These are phyloP conservation scores for Leucophenga montana DNA, from an alignment of 2,888 invertebrate species.

Conservation along the genomic window DNA sequence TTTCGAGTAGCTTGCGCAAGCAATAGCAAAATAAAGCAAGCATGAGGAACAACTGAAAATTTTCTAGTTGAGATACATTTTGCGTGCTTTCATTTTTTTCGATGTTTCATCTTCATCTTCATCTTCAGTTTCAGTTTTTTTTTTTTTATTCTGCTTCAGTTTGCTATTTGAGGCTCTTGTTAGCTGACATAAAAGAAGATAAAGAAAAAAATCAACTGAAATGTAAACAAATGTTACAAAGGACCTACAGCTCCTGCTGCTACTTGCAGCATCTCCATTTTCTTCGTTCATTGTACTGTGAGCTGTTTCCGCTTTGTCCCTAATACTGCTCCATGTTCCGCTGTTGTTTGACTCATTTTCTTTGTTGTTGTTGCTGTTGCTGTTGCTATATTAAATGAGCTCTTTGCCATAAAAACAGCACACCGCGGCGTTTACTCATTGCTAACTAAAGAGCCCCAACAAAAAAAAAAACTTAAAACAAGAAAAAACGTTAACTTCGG, in stretches of 20 bases:
- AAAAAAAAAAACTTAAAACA: too few relatives aligned
- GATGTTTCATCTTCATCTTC: neutral
- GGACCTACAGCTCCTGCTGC: constrained; percentile 42
- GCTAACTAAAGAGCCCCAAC: too few relatives aligned
- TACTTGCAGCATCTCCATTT: neutral
- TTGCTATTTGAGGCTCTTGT: too few relatives aligned
- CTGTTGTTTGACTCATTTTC: constrained; percentile 2
- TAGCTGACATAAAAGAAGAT: constrained; percentile 21
- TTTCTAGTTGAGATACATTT: too few relatives aligned
- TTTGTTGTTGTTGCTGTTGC: constrained; percentile 15
- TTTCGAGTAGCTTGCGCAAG: neutral
- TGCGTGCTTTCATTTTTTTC: neutral
- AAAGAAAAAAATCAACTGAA: constrained; percentile 29
- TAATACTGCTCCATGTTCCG: neutral
- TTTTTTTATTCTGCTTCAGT: too few relatives aligned
- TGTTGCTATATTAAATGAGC: constrained; percentile 17
- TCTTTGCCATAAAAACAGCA: constrained; percentile 17
- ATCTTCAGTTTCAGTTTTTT: too few relatives aligned
- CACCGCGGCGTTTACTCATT: too few relatives aligned
- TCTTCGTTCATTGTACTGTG: constrained; percentile 39
- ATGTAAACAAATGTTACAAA: constrained; percentile 53
- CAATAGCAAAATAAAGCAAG: neutral
- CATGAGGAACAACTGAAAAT: neutral
- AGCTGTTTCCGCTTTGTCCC: constrained; percentile 4
- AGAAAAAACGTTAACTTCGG: too few relatives aligned